A percentile compares a stretch with the other conserved stretches of the same genome.
Evolutionary conservation across 2,113 vertebrate genomes (phyloP).

Genomic region (Sigmodon hispidus): DNA sequence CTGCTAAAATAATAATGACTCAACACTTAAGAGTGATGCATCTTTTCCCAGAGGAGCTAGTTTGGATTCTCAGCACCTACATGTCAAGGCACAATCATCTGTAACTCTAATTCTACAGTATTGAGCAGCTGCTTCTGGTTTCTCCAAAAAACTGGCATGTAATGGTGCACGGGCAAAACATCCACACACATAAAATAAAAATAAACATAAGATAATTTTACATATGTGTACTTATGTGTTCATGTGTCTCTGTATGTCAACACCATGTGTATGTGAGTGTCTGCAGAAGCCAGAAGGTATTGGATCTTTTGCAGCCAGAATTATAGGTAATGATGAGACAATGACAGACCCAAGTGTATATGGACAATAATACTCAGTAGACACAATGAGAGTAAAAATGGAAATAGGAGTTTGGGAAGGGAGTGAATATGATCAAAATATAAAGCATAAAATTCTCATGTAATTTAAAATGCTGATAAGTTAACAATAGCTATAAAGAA

Average conservation of each 20-base stretch:
- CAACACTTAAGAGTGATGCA: not conserved
- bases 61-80: not conserved
- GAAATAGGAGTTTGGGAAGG: accelerated
- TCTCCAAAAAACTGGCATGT: not conserved
- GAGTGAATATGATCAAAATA: not conserved
- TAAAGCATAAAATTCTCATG: not conserved
- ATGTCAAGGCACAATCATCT: not conserved
- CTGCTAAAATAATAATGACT: not conserved
- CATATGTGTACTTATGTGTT: not conserved
- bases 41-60: not conserved
- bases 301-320: not conserved
- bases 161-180: not conserved
- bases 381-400: not conserved
- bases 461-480: not conserved
- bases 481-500: too few species aligned
- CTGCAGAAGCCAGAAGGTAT: not conserved
- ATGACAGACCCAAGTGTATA: not conserved
- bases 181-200: not conserved
- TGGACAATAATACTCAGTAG: not conserved
- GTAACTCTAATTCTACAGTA: too few species aligned
- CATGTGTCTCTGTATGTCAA: not conserved
- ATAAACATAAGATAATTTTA: not conserved
- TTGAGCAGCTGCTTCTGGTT: not conserved
- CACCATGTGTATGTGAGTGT: not conserved
- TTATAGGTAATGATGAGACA: not conserved